Evolutionary conservation across 1,140 invertebrate species (phyloP).

Genomic region (Notospermus geniculatus): DNA sequence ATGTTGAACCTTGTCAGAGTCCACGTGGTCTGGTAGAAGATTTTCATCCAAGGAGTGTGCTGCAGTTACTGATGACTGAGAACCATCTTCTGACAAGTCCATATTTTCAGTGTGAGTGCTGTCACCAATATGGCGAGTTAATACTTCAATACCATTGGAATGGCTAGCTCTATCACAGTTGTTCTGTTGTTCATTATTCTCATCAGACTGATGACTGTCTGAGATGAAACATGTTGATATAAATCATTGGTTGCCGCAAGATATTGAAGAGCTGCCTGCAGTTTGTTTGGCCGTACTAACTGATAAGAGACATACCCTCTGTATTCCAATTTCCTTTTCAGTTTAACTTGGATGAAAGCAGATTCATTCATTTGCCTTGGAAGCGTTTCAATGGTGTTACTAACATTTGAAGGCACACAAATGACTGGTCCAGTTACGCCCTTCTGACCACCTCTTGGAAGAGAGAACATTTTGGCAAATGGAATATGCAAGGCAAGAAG

Average conservation of each 20-base stretch:
- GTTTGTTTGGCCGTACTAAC: background rate
- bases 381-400: background rate
- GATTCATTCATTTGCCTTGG: background rate
- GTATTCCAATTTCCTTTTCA: conserved; percentile 9
- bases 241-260: background rate
- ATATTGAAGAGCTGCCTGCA: background rate
- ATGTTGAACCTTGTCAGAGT: too few species aligned
- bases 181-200: too few species aligned
- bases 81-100: too few species aligned
- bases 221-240: conserved; percentile 7
- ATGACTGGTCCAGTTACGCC: background rate
- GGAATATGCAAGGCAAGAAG: conserved; percentile 1
- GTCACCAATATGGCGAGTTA: too few species aligned
- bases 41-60: too few species aligned
- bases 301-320: conserved; percentile 7
- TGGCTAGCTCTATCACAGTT: too few species aligned
- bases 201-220: too few species aligned
- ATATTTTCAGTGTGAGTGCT: too few species aligned
- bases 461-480: background rate
- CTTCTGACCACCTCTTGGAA: background rate
- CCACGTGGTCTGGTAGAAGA: too few species aligned
- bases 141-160: too few species aligned
- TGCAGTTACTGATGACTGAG: too few species aligned
- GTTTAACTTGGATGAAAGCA: conserved; percentile 5
- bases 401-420: background rate